Evolutionary conservation across 2,888 invertebrate species (phyloP), one percentile per base, ranked within the genome.

Genomic region (Schizaphis graminum): DNA sequence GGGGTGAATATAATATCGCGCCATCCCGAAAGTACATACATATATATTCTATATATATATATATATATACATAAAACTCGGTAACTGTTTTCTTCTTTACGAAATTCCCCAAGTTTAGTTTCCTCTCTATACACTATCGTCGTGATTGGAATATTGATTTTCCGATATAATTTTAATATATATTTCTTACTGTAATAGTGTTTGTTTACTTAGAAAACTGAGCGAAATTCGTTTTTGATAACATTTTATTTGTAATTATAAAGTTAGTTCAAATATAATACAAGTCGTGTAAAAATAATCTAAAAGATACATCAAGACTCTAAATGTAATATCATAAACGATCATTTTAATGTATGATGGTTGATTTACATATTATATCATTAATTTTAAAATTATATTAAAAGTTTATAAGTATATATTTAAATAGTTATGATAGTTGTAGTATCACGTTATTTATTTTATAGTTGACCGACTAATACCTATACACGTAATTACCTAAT

Each of bases 121-220:
- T 87, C 4, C 5, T 85, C 11, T 85, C 11, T 47, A n/a, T n/a
- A 61, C 86, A 87, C n/a, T n/a, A 56, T 92, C 61, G 24, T 26
- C 91, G 44, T 86, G 91, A 86, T 57, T 61, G 57, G 57, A 92
- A 86, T 92, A 92, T 92, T 86, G 47, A 87, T 92, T 92, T 91
- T 13, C 21, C 35, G 49, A 47, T 49, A 84, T 53, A 41, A 21
- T 88, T 49, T 35, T 77, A 35, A 77, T 77, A 35, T 77, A 35
- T 77, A 77, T 77, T 35, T 77, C 35, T 77, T 0, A 26, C 85
- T 44, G 26, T 13, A 11, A 4, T 28, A 44, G 85, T 21, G 77
- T 77, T 77, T 35, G 35, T 21, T 77, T 41, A 35, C 35, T 67
- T n/a, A 77, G 35, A 41, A 77, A 77, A 77, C 77, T 77, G 8